Evolutionary conservation across 2,797 vertebrate genomes (phyloP).

Genomic region (Otus scops): DNA sequence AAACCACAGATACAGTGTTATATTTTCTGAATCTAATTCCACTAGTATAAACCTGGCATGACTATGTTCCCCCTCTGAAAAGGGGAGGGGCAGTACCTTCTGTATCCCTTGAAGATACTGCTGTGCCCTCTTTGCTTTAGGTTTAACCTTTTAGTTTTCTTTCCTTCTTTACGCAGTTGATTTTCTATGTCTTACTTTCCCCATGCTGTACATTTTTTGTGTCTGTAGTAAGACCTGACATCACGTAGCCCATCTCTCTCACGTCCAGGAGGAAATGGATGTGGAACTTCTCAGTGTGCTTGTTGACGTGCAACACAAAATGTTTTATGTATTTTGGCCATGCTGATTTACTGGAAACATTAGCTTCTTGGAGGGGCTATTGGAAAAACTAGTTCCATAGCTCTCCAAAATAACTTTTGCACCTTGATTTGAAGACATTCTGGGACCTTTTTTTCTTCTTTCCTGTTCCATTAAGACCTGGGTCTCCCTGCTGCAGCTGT

Average conservation of each 20-base stretch:
- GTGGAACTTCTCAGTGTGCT: neutral
- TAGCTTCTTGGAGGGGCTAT: neutral
- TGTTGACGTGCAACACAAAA: conserved; percentile 13
- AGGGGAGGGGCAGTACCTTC: neutral
- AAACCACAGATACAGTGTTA: neutral
- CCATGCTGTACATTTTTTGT: neutral
- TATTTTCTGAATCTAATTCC: neutral
- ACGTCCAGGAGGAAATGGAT: neutral
- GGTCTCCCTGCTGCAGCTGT: neutral
- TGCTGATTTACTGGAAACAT: neutral
- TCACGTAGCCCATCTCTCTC: neutral
- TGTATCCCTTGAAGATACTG: neutral
- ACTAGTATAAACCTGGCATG: neutral
- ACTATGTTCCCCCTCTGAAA: neutral
- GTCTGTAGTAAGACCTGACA: neutral
- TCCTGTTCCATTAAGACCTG: neutral
- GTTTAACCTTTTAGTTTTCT: neutral
- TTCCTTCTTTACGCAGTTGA: neutral
- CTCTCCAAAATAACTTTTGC: conserved; percentile 5
- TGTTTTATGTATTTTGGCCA: neutral
- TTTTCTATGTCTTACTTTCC: neutral
- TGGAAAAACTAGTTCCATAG: conserved; percentile 8
- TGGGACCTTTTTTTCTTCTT: neutral
- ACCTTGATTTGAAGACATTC: neutral
- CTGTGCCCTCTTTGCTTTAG: neutral